phyloP scores from a whole-genome alignment of 2,888 invertebrate genomes.

The Cactoblastis cactorum region DNA sequence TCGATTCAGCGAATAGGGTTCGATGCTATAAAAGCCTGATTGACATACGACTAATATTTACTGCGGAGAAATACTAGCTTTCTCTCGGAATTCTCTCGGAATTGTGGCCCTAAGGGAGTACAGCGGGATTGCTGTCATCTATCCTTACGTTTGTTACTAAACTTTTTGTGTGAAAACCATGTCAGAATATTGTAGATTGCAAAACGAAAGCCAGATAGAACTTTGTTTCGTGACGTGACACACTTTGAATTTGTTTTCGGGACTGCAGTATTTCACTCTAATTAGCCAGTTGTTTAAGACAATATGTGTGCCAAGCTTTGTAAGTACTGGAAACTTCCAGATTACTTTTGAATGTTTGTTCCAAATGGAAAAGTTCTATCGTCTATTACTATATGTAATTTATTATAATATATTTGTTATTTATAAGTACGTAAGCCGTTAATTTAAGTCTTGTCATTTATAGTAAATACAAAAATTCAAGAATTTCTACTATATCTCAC shows the following conservation, averaged over 20 bases:
- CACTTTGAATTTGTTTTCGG: conserved; percentile 5
- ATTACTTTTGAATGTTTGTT: neutral
- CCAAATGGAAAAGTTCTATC: neutral
- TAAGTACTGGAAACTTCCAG: neutral
- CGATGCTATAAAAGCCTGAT: conserved; percentile 17
- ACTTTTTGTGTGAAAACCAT: neutral
- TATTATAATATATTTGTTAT: no score
- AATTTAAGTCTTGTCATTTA: no score
- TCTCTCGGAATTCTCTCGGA: conserved; percentile 7
- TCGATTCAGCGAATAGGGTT: conserved; percentile 5
- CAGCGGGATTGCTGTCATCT: neutral
- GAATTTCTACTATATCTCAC: no score
- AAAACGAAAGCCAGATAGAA: neutral
- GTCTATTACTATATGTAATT: neutral
- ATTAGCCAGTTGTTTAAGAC: neutral
- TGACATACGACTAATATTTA: conserved; percentile 21
- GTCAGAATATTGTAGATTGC: neutral
- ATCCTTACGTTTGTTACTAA: neutral
- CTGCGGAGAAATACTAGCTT: conserved; percentile 6
- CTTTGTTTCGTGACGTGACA: conserved; percentile 6
- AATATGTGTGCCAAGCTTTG: neutral
- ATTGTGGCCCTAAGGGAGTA: neutral
- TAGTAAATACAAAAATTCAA: no score
- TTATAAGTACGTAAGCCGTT: no score
- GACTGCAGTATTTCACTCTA: conserved; percentile 1